A percentile compares a stretch with the other conserved stretches of the same genome.
Conservation (phyloP, 1,140 invertebrate genomes). For the Drosophila arizonae region DNA sequence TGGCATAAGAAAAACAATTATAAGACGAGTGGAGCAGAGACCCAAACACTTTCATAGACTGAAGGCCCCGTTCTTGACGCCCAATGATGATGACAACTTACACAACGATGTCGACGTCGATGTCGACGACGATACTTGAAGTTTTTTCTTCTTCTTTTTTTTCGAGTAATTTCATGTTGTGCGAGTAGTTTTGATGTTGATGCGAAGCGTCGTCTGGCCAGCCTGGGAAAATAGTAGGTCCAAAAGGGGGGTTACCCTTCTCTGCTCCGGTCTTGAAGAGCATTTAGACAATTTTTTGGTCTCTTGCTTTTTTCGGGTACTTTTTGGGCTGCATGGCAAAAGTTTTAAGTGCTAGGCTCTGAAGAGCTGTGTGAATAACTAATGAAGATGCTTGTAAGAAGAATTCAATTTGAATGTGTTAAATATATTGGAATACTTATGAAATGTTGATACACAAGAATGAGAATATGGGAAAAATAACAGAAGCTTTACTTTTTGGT, state of each 20-base stretch:
- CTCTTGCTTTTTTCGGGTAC: constrained; percentile 21
- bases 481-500: no score
- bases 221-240: constrained; percentile 50
- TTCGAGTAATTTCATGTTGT: constrained; percentile 76
- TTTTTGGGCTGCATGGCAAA: constrained; percentile 14
- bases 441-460: neutral
- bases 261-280: constrained; percentile 20
- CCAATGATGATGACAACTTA: constrained; percentile 51
- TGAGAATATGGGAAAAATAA: neutral
- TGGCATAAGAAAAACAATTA: constrained; percentile 12
- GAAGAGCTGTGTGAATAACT: constrained; percentile 38
- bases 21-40: constrained; percentile 1
- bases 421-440: constrained; percentile 29
- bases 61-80: constrained; percentile 57
- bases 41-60: constrained; percentile 45
- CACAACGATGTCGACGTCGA: constrained; percentile 13
- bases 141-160: constrained; percentile 49
- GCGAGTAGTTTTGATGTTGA: constrained; percentile 66
- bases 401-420: constrained; percentile 34
- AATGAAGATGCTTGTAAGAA: constrained; percentile 37
- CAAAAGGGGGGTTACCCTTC: neutral
- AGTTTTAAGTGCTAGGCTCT: constrained; percentile 29
- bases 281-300: constrained; percentile 41
- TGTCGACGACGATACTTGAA: constrained; percentile 44
- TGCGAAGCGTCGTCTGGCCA: constrained; percentile 27